These are phyloP conservation scores for Phyllostomus discolor DNA, from an alignment of 2,113 vertebrate genomes.

Conservation along the genomic window DNA sequence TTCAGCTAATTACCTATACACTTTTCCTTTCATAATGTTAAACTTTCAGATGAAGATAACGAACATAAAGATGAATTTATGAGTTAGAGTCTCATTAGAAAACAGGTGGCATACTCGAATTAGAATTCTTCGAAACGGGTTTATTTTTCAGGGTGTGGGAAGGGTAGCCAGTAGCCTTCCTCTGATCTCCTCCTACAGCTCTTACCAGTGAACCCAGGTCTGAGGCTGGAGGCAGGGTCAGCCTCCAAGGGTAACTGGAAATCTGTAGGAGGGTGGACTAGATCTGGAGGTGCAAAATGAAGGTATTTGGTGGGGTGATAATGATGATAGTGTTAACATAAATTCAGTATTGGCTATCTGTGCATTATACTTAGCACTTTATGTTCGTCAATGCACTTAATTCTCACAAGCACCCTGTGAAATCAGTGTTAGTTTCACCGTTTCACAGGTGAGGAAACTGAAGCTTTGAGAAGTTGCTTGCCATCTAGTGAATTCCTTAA, in stretches of 20 bases:
- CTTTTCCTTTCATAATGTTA: neutral
- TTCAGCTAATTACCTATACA: neutral
- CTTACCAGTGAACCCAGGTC: neutral
- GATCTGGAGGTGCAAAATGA: neutral
- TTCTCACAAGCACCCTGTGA: neutral
- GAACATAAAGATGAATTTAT: neutral
- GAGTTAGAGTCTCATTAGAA: neutral
- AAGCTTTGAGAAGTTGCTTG: neutral
- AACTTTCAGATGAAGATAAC: neutral
- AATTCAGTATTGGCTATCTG: neutral
- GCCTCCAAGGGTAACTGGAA: accelerated
- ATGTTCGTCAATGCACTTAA: neutral
- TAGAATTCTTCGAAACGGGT: neutral
- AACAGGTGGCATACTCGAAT: neutral
- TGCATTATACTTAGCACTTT: neutral
- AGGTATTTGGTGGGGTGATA: neutral
- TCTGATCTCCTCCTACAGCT: neutral
- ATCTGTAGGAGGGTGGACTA: neutral
- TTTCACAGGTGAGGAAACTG: neutral
- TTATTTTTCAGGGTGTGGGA: neutral
- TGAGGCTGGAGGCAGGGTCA: neutral
- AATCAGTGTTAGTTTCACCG: neutral
- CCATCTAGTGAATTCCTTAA: neutral
- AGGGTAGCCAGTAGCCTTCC: neutral
- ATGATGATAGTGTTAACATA: neutral